Percentiles rank a stretch among this genome's conserved stretches.
Evolutionary conservation across 2,888 invertebrate genomes (phyloP).

Genomic region (Habrosyne pyritoides): DNA sequence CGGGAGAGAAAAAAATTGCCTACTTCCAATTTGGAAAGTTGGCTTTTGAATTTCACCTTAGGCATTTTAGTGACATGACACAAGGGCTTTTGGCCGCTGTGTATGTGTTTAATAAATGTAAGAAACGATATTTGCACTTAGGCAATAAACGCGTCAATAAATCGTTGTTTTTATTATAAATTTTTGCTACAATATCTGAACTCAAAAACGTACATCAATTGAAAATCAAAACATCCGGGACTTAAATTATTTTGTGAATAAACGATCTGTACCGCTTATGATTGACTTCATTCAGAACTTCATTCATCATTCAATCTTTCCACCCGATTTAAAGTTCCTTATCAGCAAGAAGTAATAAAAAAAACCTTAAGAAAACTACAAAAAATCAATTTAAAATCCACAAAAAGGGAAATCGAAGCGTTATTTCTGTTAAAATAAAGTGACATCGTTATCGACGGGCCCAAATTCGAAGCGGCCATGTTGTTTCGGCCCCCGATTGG

Average conservation of each 20-base stretch:
- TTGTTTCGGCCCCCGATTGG: constrained; percentile 22
- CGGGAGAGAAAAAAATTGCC: constrained; percentile 43
- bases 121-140: background rate
- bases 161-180: background rate
- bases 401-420: background rate
- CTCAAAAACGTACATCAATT: background rate
- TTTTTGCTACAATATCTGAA: background rate
- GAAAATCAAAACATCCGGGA: background rate
- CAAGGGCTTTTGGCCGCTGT: background rate
- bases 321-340: background rate
- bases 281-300: background rate
- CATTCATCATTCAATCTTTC: background rate
- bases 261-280: background rate
- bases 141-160: background rate
- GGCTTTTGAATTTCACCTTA: constrained; percentile 32
- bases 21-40: constrained; percentile 55
- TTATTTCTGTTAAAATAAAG: constrained; percentile 26
- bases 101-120: background rate
- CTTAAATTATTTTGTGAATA: background rate
- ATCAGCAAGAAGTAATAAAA: too few relatives aligned
- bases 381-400: constrained; percentile 17
- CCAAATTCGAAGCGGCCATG: constrained; percentile 11
- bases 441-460: constrained; percentile 27
- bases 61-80: constrained; percentile 3
- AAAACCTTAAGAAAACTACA: background rate